Evolutionary conservation across 37 sponge, comb jelly and placozoan genomes (phyloP).

Genomic region (Halichondria panicea): DNA sequence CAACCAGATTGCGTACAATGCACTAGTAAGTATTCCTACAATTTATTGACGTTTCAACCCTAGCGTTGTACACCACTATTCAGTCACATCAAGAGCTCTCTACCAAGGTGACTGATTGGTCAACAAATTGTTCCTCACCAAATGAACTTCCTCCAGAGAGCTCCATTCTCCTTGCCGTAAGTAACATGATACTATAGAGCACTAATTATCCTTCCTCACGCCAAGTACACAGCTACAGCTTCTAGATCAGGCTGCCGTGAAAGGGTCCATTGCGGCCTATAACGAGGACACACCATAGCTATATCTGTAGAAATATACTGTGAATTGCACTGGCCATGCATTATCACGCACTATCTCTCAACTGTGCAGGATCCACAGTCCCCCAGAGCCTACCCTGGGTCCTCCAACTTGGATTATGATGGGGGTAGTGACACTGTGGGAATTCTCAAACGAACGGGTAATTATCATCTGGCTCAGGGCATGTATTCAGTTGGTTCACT

Average conservation of each 20-base stretch:
- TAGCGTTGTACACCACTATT: neutral
- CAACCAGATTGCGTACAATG: conserved; percentile 52
- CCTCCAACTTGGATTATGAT: neutral
- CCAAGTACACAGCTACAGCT: too few relatives aligned
- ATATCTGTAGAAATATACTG: neutral
- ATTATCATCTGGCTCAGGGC: too few relatives aligned
- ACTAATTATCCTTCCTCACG: too few relatives aligned
- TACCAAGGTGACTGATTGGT: conserved; percentile 40
- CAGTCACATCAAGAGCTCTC: conserved; percentile 59
- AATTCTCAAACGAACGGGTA: too few relatives aligned
- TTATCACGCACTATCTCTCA: neutral
- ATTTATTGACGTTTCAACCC: neutral
- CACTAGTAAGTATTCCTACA: conserved; percentile 42
- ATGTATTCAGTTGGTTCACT: neutral
- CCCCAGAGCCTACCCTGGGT: conserved; percentile 42
- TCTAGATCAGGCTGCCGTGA: too few relatives aligned
- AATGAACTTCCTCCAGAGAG: conserved; percentile 59
- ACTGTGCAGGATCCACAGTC: conserved; percentile 53
- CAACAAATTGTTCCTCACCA: conserved; percentile 21
- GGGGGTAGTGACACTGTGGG: neutral
- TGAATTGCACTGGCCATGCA: neutral
- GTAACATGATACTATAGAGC: conserved; percentile 3
- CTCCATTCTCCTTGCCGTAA: conserved; percentile 49
- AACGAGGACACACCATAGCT: neutral
- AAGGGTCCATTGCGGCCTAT: too few relatives aligned